These are phyloP conservation scores for Entomobrya multifasciata DNA, from an alignment of 2,888 invertebrate genomes.

Conservation along the genomic window DNA sequence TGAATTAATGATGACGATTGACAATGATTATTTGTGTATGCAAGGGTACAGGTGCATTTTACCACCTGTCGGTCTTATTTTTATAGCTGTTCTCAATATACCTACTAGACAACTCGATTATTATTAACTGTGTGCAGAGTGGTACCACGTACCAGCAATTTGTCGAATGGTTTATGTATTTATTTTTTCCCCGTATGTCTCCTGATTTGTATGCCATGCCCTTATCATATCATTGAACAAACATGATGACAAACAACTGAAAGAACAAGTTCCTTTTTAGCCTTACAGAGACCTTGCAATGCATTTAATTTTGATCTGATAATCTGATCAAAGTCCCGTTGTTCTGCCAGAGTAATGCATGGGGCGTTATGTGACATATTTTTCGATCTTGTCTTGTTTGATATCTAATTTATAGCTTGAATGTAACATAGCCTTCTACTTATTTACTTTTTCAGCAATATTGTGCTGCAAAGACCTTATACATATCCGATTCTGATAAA, in stretches of 20 bases:
- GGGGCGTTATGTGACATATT: slow-evolving; percentile 33
- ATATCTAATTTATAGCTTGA: background rate
- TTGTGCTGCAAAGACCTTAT: slow-evolving; percentile 99
- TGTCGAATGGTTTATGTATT: background rate
- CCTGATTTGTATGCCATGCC: slow-evolving; percentile 26
- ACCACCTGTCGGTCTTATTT: slow-evolving; percentile 64
- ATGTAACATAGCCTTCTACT: background rate
- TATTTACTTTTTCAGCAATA: slow-evolving; percentile 86
- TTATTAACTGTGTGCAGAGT: slow-evolving; percentile 20
- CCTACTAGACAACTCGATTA: background rate
- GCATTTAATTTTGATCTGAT: no score
- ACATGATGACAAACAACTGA: slow-evolving; percentile 49
- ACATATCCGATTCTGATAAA: slow-evolving; percentile 99
- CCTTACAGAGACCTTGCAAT: background rate
- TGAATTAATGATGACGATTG: slow-evolving; percentile 58
- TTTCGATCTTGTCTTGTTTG: background rate
- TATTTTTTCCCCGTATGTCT: slow-evolving; percentile 12
- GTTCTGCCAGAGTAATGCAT: no score
- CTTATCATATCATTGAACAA: slow-evolving; percentile 68
- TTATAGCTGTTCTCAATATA: background rate
- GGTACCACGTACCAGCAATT: slow-evolving; percentile 58
- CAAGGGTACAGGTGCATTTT: slow-evolving; percentile 68
- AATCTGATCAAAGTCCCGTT: no score
- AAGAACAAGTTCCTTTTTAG: no score
- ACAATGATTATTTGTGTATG: slow-evolving; percentile 26